These are phyloP conservation scores for Oxyura jamaicensis DNA, from an alignment of 2,113 vertebrate genomes.

Conservation along the genomic window DNA sequence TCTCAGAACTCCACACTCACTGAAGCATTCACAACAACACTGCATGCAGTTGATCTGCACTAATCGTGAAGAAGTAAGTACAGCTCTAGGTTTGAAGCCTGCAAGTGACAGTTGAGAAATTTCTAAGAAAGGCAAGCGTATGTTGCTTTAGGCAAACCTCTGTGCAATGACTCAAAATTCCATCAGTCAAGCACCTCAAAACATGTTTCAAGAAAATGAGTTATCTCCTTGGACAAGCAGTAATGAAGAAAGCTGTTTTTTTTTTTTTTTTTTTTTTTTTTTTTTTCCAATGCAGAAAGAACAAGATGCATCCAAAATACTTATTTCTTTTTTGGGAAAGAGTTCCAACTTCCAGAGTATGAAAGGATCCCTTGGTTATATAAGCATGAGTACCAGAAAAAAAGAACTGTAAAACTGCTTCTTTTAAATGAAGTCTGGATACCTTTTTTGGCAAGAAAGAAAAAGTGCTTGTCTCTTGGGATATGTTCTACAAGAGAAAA, in stretches of 20 bases:
- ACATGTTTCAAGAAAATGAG: neutral
- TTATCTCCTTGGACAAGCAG: neutral
- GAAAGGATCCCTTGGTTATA: neutral
- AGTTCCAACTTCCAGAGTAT: neutral
- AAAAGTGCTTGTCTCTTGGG: neutral
- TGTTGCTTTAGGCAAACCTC: neutral
- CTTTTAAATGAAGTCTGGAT: neutral
- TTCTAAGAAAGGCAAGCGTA: neutral
- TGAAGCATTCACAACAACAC: neutral
- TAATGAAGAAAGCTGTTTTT: neutral
- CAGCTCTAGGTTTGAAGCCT: neutral
- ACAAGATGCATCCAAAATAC: neutral
- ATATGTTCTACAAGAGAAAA: neutral
- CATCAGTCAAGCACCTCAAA: neutral
- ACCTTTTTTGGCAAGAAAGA: neutral
- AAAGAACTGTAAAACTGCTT: neutral
- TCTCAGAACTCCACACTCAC: neutral
- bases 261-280: no score
- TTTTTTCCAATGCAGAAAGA: neutral
- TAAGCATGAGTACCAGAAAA: neutral
- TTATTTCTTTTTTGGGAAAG: neutral
- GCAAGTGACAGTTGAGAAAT: neutral
- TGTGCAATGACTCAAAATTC: neutral
- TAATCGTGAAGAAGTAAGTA: neutral
- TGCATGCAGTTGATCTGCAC: neutral